Evolutionary conservation across 2,113 vertebrate genomes (phyloP), one percentile per base, ranked within the genome.

Genomic region (Phrynosoma platyrhinos): DNA sequence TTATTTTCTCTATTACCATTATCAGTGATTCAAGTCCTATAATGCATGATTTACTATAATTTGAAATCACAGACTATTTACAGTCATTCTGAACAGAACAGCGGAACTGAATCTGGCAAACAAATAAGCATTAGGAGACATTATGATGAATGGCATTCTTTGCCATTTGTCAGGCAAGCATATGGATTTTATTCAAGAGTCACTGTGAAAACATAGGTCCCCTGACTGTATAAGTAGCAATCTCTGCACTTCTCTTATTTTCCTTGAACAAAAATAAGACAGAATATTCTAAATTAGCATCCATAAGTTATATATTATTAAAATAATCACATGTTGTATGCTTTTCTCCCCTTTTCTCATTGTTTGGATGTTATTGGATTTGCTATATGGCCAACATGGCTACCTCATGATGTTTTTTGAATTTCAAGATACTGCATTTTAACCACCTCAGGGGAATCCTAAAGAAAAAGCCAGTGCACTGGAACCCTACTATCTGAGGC

Each of bases 161-260:
- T 94, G 94, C 52, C 90, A 27, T 89, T 92, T 93, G 71, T 90
- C 90, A 83, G 92, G 91, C 77, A 85, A 55, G 21, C 84, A 69
- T 87, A 94, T 89, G 91, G 91, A 90, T 94, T 92, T 93, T 91
- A 93, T 90, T 94, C 92, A 92, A 76, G 83, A 92, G 91, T 89
- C 89, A 91, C 91, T 93, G 90, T 74, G 90, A 92, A 93, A 92
- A 72, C 76, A 89, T 68, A 36, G 68, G 82, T 88, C 89, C 90
- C 76, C 83, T 85, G 62, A 94, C 93, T 91, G 87, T 88, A 90
- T 89, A 92, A 92, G 90, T 58, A 90, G 82, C 91, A 92, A 91
- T 93, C 85, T 83, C 85, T 86, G 83, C 36, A 13, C 74, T 10
- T 91, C 80, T 91, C 90, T 90, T 89, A 87, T 89, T 84, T 91